Conservation (phyloP, 1,140 invertebrate genomes). For the Coelopa frigida region DNA sequence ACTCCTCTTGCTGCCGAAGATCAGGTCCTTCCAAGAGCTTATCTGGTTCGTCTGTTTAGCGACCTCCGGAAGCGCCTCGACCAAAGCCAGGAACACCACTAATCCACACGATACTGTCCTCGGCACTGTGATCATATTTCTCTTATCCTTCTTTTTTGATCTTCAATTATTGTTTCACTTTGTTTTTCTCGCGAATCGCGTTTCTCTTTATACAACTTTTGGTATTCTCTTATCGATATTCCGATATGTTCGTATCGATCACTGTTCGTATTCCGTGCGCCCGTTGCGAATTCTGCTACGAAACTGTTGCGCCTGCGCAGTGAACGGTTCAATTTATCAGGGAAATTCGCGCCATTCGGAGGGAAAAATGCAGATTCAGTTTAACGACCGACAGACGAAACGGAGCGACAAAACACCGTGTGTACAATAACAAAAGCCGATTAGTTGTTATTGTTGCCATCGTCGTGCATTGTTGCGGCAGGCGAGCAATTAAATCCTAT, state of each 20-base stretch:
- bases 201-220: too few relatives aligned
- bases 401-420: too few relatives aligned
- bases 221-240: too few relatives aligned
- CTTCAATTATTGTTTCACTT: background rate
- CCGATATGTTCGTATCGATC: too few relatives aligned
- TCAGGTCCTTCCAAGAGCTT: constrained; percentile 28
- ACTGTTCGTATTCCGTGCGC: too few relatives aligned
- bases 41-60: constrained; percentile 24
- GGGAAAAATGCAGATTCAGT: constrained; percentile 29
- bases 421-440: too few relatives aligned
- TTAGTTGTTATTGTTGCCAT: too few relatives aligned
- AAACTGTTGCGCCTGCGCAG: constrained; percentile 12
- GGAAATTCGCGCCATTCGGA: constrained; percentile 11
- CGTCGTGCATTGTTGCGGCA: too few relatives aligned
- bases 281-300: constrained; percentile 11
- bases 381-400: constrained; percentile 43
- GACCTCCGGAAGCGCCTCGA: constrained; percentile 12
- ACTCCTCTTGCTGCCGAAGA: constrained; percentile 35
- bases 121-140: background rate
- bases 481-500: too few relatives aligned
- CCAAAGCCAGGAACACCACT: constrained; percentile 1
- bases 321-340: constrained; percentile 34
- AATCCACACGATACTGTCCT: background rate
- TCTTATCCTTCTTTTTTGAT: background rate
- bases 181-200: too few relatives aligned